A percentile compares a stretch with the other conserved stretches of the same genome.
Conservation (phyloP, 2,113 vertebrate species). For the Psittacara wagleri region DNA sequence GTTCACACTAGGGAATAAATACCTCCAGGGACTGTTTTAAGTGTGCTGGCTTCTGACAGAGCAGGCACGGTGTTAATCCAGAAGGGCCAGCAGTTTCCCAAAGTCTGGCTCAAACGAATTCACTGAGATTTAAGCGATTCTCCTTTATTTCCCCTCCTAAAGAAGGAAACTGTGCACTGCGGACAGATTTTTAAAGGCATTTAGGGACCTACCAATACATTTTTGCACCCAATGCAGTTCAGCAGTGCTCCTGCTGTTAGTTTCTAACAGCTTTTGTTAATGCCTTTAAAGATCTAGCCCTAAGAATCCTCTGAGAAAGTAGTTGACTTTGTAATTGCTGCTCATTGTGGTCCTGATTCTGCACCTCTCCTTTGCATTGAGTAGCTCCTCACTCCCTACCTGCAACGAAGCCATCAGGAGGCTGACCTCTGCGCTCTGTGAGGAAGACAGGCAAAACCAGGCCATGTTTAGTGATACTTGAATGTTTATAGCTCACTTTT, state of each 20-base stretch:
- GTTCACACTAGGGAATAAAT: neutral
- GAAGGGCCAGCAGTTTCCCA: neutral
- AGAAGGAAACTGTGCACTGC: neutral
- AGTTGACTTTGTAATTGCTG: slow-evolving; percentile 30
- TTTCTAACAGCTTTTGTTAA: neutral
- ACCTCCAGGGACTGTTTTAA: neutral
- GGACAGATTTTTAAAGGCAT: slow-evolving; percentile 1
- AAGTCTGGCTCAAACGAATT: neutral
- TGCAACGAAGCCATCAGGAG: neutral
- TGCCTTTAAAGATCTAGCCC: neutral
- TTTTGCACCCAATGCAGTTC: neutral
- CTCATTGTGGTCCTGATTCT: slow-evolving; percentile 22
- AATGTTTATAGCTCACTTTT: slow-evolving; percentile 52
- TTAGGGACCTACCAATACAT: neutral
- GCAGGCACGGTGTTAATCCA: neutral
- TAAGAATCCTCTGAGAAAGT: neutral
- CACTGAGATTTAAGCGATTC: neutral
- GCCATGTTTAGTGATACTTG: slow-evolving; percentile 29
- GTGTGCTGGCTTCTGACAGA: neutral
- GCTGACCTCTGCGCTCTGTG: neutral
- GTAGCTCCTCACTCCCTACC: neutral
- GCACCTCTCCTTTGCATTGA: neutral
- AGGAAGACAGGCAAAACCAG: slow-evolving; percentile 28
- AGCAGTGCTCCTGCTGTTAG: neutral
- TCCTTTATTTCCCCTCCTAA: neutral